Evolutionary conservation across 2,113 vertebrate species (phyloP), one percentile per base, ranked within the genome.

Genomic region (Merops nubicus): DNA sequence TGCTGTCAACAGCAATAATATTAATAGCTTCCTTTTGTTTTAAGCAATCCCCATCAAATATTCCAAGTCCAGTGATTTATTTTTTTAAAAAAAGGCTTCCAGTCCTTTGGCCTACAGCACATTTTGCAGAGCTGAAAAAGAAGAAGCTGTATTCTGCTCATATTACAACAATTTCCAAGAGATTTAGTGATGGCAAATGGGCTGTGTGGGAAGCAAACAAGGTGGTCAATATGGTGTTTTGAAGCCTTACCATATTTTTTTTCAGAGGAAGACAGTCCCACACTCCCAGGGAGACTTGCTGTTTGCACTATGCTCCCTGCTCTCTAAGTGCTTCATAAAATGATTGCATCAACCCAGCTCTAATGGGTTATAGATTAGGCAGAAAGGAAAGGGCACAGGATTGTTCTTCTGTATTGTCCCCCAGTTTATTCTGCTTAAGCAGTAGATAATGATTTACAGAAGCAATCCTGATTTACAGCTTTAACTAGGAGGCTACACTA

Each of bases 301-400:
- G 1, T 62, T 79, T 95, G 75, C 50, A 62, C 31, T 70, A 22
- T 80, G 59, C 63, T 91, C 31, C 91, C 67, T 72, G 72, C 51
- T 85, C 29, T 91, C 72, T 54, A 90, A 84, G 67, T 69, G 77
- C 89, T 93, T 95, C 48, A 29, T 51, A 40, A 86, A 73, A 34
- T 0, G 5, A 54, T 80, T 67, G 59, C 63, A 47, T 90, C 78
- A 91, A 38, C 23, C 20, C 64, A 40, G 47, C 33, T 88, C 45
- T 89, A 91, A 89, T 73, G 57, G 82, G 38, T 85, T 83, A 92
- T 54, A 86, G 67, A 92, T 96, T 65, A 92, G 45, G 13, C 82
- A 90, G 57, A 88, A 87, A 47, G 0, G 9, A 93, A 87, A 81
- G 42, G 40, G 34, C 84, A 80, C 16, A 36, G 45, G 22, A 43